These are phyloP conservation scores for Calycopis cecrops DNA, from an alignment of 1,140 invertebrate genomes.

Conservation along the genomic window DNA sequence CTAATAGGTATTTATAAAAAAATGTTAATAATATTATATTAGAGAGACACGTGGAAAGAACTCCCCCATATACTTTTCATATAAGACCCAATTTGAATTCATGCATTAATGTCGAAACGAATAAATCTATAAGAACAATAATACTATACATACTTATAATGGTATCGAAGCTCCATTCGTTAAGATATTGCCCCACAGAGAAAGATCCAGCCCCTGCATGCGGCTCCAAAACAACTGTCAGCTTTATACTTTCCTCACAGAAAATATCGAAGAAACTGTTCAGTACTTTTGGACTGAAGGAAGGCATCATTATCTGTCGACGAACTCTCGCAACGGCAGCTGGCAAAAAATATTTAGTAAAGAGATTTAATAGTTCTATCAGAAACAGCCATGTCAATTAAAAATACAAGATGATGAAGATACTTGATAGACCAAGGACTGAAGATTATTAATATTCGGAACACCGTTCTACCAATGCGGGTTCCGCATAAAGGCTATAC, in stretches of 20 bases:
- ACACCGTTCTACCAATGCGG: background rate
- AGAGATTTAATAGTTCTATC: background rate
- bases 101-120: too few species aligned
- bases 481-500: too few species aligned
- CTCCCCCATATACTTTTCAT: too few species aligned
- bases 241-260: background rate
- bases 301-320: background rate
- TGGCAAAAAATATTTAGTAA: conserved; percentile 6
- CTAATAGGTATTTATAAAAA: too few species aligned
- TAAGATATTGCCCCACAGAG: background rate
- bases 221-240: background rate
- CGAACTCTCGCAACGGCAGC: background rate
- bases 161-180: background rate
- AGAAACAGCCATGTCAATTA: conserved; percentile 1
- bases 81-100: too few species aligned
- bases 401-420: background rate
- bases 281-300: background rate
- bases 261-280: conserved; percentile 5
- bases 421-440: background rate
- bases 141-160: background rate
- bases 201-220: background rate
- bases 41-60: too few species aligned
- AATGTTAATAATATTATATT: too few species aligned
- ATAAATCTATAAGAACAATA: too few species aligned
- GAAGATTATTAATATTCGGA: background rate